Evolutionary conservation across 2,888 invertebrate genomes (phyloP).

Genomic region (Oscheius sp.): DNA sequence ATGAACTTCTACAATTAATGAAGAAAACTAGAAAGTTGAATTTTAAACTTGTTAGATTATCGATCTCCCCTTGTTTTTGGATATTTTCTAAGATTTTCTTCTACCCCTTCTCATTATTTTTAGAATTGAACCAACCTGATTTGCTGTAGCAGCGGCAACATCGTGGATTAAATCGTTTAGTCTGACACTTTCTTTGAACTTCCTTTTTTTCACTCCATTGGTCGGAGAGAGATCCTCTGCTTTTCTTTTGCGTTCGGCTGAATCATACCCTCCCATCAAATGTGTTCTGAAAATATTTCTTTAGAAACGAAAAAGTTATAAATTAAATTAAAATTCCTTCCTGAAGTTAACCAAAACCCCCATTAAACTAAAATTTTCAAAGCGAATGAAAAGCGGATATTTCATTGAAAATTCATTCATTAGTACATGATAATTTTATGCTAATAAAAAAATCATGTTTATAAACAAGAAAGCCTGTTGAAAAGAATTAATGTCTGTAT

Average conservation of each 20-base stretch:
- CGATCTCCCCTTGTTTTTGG: not conserved
- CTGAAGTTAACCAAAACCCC: not conserved
- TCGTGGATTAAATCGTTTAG: too few relatives aligned
- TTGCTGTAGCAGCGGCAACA: too few relatives aligned
- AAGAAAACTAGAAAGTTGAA: not conserved
- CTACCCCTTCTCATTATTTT: too few relatives aligned
- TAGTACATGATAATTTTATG: too few relatives aligned
- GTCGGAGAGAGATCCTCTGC: not conserved
- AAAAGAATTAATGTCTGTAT: not conserved
- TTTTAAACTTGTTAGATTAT: not conserved
- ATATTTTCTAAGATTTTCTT: too few relatives aligned
- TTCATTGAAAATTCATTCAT: too few relatives aligned
- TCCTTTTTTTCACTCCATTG: not conserved
- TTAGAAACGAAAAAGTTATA: not conserved
- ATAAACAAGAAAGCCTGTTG: not conserved
- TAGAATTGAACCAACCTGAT: too few relatives aligned
- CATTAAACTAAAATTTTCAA: not conserved
- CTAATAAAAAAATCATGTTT: not conserved
- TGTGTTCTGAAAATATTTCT: not conserved
- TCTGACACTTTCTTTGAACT: too few relatives aligned
- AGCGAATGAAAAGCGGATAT: too few relatives aligned
- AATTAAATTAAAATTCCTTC: too few relatives aligned
- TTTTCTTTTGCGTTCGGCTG: not conserved
- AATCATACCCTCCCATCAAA: constrained; percentile 14
- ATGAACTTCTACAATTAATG: not conserved